Evolutionary conservation across 2,888 invertebrate species (phyloP), one percentile per base, ranked within the genome.

Genomic region (Apodemia duryi): DNA sequence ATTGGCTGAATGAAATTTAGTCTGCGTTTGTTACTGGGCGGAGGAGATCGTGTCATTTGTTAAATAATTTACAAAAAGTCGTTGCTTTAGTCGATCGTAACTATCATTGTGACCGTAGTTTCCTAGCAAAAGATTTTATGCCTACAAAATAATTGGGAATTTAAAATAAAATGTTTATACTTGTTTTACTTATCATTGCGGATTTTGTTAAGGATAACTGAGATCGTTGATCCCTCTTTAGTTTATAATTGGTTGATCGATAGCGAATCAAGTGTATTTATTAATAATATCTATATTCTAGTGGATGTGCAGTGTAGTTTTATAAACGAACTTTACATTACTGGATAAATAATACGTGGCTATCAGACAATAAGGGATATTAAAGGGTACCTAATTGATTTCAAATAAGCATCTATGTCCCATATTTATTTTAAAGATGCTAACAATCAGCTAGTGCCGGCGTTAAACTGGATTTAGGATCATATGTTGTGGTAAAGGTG

Each of bases 151-250:
- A 9, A 35, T 7, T 28, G 6, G 29, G 29, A 57, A 11, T 6
- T 54, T 54, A 43, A 21, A 43, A n/a, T 43, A 43, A 43, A 65
- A 63, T 63, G 66, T 66, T 63, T 62, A 64, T 63, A 65, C 28
- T 65, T 28, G 38, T 65, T 64, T 32, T 65, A 67, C 66, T 68
- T 67, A 68, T 66, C 74, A 77, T 83, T 77, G 87, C 86, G 75
- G 88, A 86, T 81, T 82, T 76, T 68, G 72, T 73, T 74, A 75
- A 71, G 77, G 75, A 81, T 80, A 76, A 74, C 75, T 74, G 79
- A 83, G 87, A 88, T 80, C 87, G 76, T 87, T 86, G 88, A 86
- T 88, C 88, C 87, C 88, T 85, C 84, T 86, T 82, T 73, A 78
- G 79, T 80, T 71, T 71, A 82, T 86, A 84, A 86, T 85, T 83